Evolutionary conservation across 2,797 vertebrate species (phyloP).

Genomic region (Amazonetta brasiliensis): DNA sequence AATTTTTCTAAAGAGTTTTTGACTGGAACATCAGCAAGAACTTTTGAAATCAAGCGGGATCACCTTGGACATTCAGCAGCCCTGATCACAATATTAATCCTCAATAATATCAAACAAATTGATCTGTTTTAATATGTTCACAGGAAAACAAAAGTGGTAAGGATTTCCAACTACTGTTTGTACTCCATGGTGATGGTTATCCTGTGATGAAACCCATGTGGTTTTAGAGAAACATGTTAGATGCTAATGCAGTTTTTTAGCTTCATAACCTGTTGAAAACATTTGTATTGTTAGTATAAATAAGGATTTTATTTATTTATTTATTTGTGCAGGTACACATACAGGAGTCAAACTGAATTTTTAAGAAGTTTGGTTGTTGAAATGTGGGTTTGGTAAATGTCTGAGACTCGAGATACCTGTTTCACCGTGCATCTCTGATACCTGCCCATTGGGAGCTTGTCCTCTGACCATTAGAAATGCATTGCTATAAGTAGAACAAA

Average conservation of each 20-base stretch:
- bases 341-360: background rate
- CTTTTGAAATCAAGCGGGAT: background rate
- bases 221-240: background rate
- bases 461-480: background rate
- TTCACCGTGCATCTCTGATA: background rate
- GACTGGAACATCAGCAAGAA: background rate
- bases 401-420: background rate
- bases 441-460: background rate
- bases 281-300: background rate
- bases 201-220: background rate
- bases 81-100: background rate
- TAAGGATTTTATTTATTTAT: background rate
- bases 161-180: background rate
- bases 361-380: background rate
- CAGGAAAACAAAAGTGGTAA: background rate
- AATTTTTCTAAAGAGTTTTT: background rate
- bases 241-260: background rate
- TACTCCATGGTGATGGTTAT: background rate
- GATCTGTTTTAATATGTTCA: background rate
- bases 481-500: background rate
- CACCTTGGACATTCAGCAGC: background rate
- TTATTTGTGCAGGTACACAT: background rate
- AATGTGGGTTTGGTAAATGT: background rate
- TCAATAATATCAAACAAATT: background rate
- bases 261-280: background rate